Base-by-base conservation (phyloP, 2,113 vertebrate species). In the Megaceryle maxima region DNA sequence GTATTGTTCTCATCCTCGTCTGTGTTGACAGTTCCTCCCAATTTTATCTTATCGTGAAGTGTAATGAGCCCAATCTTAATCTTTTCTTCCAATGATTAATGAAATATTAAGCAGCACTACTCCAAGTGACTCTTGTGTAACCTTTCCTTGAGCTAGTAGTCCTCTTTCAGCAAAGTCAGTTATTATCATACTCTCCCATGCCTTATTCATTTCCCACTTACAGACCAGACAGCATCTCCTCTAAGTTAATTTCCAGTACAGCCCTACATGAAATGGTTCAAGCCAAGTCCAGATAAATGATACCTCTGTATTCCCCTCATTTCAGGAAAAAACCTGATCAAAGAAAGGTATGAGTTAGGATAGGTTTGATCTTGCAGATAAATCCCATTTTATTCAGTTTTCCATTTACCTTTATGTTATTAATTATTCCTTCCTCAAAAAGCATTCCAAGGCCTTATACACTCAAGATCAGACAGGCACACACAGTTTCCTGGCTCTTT, bases 391-490 rank as follows among this genome's bases (percentile, higher is more conserved):
- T 64, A 44, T 95, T 83, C n/a, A 60, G 21, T 87, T 83, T 95
- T 76, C 82, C 79, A 91, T 80, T 89, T 77, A 91, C 64, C 50
- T 93, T 78, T 88, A 74, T 80, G 77, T 83, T 87, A 89, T 53
- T 88, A 85, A 85, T 91, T 87, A 93, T 46, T 88, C 46, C 39
- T 73, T 77, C 62, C 22, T 89, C 76, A 74, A 69, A 88, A 77
- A 80, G 39, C 63, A 87, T 94, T 94, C 90, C 80, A 86, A 63
- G 72, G 76, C 48, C 9, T 86, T 73, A 80, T 9, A 87, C 28
- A 55, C 59, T 80, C 43, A n/a, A 64, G 55, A 87, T 80, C 92
- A 94, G 87, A 91, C 67, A 92, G 69, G 74, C 43, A 83, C 5
- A 1, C 35, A 94, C 16, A 67, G 33, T 88, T 88, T 83, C 76